These are phyloP conservation scores for Blennius ocellaris DNA, from an alignment of 2,113 vertebrate species.

Conservation along the genomic window DNA sequence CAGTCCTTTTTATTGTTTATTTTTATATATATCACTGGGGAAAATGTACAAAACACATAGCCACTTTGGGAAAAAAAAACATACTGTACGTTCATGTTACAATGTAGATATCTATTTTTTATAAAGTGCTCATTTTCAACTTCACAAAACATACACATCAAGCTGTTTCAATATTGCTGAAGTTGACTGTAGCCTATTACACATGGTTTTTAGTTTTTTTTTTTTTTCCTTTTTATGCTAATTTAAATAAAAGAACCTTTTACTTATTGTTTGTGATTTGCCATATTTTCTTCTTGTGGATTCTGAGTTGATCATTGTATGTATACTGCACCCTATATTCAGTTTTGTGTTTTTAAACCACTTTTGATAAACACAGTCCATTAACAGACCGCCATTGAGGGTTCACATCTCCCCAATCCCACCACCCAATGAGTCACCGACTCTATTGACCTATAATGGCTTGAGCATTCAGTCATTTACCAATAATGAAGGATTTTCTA, in stretches of 20 bases:
- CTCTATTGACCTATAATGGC: too few relatives aligned
- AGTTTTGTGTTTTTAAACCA: neutral
- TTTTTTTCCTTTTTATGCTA: conserved; percentile 73
- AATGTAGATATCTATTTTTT: conserved; percentile 86
- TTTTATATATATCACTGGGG: conserved; percentile 38
- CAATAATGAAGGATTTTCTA: too few relatives aligned
- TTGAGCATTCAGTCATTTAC: too few relatives aligned
- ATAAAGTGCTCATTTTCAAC: conserved; percentile 76
- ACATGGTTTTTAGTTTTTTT: conserved; percentile 33
- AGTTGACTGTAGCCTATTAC: conserved; percentile 66
- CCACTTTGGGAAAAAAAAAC: conserved; percentile 69
- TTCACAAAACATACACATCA: conserved; percentile 69
- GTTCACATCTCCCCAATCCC: too few relatives aligned
- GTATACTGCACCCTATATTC: neutral
- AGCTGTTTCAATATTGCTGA: conserved; percentile 64
- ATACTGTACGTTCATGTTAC: conserved; percentile 80
- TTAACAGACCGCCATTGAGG: too few relatives aligned
- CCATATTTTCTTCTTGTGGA: neutral
- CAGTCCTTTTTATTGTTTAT: conserved; percentile 43
- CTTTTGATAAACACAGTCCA: neutral
- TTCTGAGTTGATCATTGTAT: neutral
- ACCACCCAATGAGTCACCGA: too few relatives aligned
- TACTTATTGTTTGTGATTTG: conserved; percentile 38
- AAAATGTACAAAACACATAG: conserved; percentile 55
- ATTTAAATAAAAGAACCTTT: conserved; percentile 79